Evolutionary conservation across 2,113 vertebrate genomes (phyloP).

Genomic region (Nyctereutes procyonoides): DNA sequence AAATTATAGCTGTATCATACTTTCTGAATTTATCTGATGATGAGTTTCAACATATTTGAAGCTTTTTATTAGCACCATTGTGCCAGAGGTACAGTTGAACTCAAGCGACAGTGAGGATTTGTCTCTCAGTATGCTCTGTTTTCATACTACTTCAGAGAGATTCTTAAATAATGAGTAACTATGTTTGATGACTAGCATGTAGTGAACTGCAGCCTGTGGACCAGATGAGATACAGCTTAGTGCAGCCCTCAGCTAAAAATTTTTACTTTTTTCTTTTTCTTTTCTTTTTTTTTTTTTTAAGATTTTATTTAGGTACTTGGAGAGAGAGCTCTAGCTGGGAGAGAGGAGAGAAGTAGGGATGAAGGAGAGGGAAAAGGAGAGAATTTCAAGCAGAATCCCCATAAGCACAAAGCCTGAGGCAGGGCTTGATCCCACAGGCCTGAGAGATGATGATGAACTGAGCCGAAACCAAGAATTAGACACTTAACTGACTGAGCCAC

Average conservation of each 20-base stretch:
- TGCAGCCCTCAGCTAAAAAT: not conserved
- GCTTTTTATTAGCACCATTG: not conserved
- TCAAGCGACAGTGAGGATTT: not conserved
- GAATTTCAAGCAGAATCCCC: not conserved
- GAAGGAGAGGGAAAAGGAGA: not conserved
- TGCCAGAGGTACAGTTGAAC: not conserved
- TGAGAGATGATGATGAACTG: not conserved
- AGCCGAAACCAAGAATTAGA: not conserved
- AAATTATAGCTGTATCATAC: not conserved
- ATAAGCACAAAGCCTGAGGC: rapidly evolving
- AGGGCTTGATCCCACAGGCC: not conserved
- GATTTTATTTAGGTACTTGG: not conserved
- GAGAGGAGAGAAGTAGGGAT: not conserved
- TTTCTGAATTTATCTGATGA: not conserved
- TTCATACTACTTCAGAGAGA: not conserved
- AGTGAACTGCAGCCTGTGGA: not conserved
- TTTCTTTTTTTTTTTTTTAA: not conserved
- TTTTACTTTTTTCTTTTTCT: not conserved
- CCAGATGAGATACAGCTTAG: not conserved
- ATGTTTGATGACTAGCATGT: not conserved
- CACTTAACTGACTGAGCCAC: not conserved
- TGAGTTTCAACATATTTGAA: not conserved
- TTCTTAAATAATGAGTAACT: not conserved
- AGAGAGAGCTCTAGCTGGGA: not conserved
- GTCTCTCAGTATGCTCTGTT: not conserved